Conservation (phyloP, 2,113 vertebrate species). For the Centropus bengalensis region DNA sequence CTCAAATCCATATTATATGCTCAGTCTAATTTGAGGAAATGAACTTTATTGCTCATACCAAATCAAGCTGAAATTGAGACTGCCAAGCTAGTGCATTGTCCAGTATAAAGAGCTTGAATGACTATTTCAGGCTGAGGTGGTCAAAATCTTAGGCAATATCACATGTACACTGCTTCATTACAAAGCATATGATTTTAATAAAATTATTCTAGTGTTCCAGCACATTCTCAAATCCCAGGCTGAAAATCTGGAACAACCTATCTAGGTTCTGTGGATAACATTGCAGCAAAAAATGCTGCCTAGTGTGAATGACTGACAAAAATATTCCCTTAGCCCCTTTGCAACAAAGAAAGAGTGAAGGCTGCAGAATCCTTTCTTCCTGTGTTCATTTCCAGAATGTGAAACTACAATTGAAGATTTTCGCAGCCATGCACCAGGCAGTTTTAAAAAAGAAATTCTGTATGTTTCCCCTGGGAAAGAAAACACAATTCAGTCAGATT, state of each 20-base stretch:
- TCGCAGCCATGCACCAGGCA: neutral
- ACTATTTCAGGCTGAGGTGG: neutral
- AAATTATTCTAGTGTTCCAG: neutral
- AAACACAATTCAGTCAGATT: neutral
- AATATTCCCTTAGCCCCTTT: neutral
- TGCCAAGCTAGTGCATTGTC: neutral
- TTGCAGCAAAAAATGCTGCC: neutral
- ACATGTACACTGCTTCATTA: fast-evolving
- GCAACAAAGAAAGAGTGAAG: neutral
- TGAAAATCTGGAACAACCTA: neutral
- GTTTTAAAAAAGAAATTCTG: neutral
- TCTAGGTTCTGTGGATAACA: neutral
- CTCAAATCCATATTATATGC: neutral
- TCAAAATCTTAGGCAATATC: neutral
- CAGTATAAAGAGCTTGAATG: neutral
- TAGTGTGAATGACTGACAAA: neutral
- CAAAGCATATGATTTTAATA: neutral
- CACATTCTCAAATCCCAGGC: neutral
- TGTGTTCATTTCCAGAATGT: neutral
- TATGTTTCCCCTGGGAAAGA: neutral
- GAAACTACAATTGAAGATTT: constrained; percentile 3
- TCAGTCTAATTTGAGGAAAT: neutral
- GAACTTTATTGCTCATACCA: neutral
- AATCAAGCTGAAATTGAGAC: neutral
- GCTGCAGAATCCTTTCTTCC: neutral